phyloP scores from a whole-genome alignment of 2,797 vertebrate genomes.

The Notolabrus celidotus region DNA sequence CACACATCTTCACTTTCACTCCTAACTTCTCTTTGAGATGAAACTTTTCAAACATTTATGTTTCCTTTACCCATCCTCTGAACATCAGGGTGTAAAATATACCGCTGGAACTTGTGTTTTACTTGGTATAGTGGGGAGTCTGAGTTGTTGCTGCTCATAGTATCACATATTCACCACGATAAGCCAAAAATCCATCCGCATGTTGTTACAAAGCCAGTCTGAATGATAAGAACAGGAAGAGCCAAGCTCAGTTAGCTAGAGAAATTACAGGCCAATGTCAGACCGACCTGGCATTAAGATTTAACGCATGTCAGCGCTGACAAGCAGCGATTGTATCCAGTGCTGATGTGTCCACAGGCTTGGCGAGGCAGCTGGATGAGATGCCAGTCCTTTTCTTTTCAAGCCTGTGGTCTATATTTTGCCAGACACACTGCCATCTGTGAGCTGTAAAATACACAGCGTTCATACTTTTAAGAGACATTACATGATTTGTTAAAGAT shows the following conservation, averaged over 20 bases:
- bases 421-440: conserved; percentile 27
- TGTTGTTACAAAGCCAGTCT: conserved; percentile 31
- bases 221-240: conserved; percentile 46
- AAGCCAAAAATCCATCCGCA: conserved; percentile 53
- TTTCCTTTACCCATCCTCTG: not conserved
- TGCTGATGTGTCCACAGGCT: conserved; percentile 42
- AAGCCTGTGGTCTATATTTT: conserved; percentile 22
- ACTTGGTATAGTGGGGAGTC: no score
- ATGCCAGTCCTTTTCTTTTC: conserved; percentile 42
- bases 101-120: no score
- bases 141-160: conserved; percentile 27
- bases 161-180: conserved; percentile 50
- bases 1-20: not conserved
- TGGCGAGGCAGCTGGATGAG: conserved; percentile 32
- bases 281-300: conserved; percentile 66
- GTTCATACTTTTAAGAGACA: conserved; percentile 25
- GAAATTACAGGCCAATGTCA: conserved; percentile 63
- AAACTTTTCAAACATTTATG: not conserved
- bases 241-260: conserved; percentile 49
- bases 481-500: conserved; percentile 18
- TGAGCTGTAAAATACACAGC: conserved; percentile 18
- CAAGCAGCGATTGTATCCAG: conserved; percentile 45
- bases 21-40: not conserved
- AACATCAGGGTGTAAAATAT: not conserved
- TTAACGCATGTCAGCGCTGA: conserved; percentile 57